phyloP scores from a whole-genome alignment of 2,888 invertebrate genomes.

The Eupithecia subfuscata region DNA sequence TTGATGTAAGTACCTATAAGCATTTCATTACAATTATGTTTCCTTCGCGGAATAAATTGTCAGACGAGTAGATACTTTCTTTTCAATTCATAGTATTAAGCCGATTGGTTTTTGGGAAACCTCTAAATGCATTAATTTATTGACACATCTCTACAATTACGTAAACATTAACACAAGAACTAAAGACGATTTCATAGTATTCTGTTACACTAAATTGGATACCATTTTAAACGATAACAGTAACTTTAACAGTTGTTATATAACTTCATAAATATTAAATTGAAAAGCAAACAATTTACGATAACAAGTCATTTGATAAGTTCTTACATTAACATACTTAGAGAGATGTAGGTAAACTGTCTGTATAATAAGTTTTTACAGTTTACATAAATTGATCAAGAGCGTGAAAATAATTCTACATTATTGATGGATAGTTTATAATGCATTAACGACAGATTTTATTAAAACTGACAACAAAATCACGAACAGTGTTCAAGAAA shows the following conservation, averaged over 20 bases:
- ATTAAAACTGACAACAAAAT: constrained; percentile 41
- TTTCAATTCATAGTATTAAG: constrained; percentile 2
- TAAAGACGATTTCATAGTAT: constrained; percentile 36
- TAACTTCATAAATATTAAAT: constrained; percentile 46
- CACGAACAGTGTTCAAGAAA: constrained; percentile 45
- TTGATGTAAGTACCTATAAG: neutral
- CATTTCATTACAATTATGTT: neutral
- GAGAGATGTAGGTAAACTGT: neutral
- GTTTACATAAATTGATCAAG: neutral
- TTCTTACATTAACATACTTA: constrained; percentile 12
- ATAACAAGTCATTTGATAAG: constrained; percentile 42
- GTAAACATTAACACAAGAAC: constrained; percentile 37
- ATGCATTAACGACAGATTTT: constrained; percentile 37
- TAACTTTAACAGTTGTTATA: constrained; percentile 45
- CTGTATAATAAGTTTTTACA: neutral
- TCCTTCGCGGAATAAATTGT: constrained; percentile 5
- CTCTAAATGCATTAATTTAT: constrained; percentile 29
- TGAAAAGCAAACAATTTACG: constrained; percentile 40
- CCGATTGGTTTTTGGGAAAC: neutral
- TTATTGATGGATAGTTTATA: constrained; percentile 31
- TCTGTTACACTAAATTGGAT: constrained; percentile 45
- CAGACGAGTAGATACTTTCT: constrained; percentile 4
- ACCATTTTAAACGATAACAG: constrained; percentile 46
- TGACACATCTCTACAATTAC: constrained; percentile 37
- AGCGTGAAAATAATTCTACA: constrained; percentile 3